Percentiles rank a stretch among this genome's conserved stretches.
Evolutionary conservation across 2,113 vertebrate species (phyloP).

Genomic region (Paraplagusia blochii): DNA sequence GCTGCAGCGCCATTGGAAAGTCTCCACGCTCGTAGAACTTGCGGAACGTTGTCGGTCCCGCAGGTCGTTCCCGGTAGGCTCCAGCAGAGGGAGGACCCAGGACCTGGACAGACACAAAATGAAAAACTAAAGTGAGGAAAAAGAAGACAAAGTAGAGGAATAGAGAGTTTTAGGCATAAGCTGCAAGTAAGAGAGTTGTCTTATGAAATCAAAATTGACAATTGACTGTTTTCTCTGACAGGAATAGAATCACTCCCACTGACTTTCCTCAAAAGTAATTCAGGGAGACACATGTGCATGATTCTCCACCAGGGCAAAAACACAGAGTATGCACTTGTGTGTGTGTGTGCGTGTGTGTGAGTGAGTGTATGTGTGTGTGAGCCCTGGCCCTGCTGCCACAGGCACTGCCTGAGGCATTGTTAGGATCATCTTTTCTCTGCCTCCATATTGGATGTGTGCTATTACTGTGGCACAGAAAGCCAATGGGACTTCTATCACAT

Average conservation of each 20-base stretch:
- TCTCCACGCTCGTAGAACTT: constrained; percentile 91
- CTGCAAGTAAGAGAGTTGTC: constrained; percentile 39
- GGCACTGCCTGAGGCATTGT: constrained; percentile 63
- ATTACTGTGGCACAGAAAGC: constrained; percentile 50
- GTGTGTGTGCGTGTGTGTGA: constrained; percentile 7
- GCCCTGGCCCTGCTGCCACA: constrained; percentile 55
- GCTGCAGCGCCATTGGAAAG: constrained; percentile 87
- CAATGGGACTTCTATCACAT: constrained; percentile 42
- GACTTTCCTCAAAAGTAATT: constrained; percentile 55
- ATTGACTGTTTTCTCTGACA: constrained; percentile 55
- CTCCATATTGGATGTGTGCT: constrained; percentile 55
- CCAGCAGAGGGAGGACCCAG: constrained; percentile 85
- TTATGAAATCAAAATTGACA: constrained; percentile 62
- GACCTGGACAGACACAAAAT: constrained; percentile 74
- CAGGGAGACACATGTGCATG: constrained; percentile 50
- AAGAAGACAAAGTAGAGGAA: constrained; percentile 19
- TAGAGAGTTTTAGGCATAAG: constrained; percentile 24
- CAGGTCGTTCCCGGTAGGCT: constrained; percentile 83
- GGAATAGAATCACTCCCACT: constrained; percentile 51
- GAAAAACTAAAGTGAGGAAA: constrained; percentile 11
- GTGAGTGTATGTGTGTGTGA: constrained; percentile 22
- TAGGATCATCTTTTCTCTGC: constrained; percentile 65
- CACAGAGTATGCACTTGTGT: constrained; percentile 26
- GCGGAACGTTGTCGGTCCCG: constrained; percentile 85
- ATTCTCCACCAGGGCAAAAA: constrained; percentile 41